Conservation (phyloP, 2,797 vertebrate genomes). For the Gallinago solitaria region DNA sequence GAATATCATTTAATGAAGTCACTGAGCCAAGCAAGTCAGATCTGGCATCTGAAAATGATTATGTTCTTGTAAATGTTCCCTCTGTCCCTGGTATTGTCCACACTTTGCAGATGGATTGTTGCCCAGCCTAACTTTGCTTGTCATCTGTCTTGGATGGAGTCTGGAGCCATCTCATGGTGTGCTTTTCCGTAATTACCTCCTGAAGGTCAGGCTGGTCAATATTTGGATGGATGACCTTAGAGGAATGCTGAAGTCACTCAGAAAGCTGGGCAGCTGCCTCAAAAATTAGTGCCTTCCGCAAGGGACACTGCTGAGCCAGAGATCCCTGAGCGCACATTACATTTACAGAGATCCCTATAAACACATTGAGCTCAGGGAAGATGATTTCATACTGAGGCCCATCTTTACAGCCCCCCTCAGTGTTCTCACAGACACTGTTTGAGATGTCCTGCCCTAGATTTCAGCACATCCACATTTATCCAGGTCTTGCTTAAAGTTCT, state of each 20-base stretch:
- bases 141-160: background rate
- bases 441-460: background rate
- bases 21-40: slow-evolving; percentile 9
- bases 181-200: background rate
- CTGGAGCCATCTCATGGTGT: background rate
- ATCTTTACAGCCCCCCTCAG: background rate
- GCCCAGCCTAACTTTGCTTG: background rate
- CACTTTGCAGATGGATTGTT: slow-evolving; percentile 19
- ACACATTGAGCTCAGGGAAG: background rate
- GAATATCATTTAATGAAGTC: slow-evolving; percentile 13
- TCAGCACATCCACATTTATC: background rate
- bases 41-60: slow-evolving; percentile 20
- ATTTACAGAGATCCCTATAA: background rate
- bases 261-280: slow-evolving; percentile 3
- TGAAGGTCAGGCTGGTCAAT: slow-evolving; percentile 14
- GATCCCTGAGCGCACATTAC: no score
- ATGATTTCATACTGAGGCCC: background rate
- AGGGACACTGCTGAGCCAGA: background rate
- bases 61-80: background rate
- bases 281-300: background rate
- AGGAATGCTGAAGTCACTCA: slow-evolving; percentile 16
- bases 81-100: slow-evolving; percentile 14
- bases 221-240: background rate
- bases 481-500: background rate
- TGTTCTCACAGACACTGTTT: background rate